Evolutionary conservation across 2,888 invertebrate genomes (phyloP), one percentile per base, ranked within the genome.

Genomic region (Chrysodeixis includens): DNA sequence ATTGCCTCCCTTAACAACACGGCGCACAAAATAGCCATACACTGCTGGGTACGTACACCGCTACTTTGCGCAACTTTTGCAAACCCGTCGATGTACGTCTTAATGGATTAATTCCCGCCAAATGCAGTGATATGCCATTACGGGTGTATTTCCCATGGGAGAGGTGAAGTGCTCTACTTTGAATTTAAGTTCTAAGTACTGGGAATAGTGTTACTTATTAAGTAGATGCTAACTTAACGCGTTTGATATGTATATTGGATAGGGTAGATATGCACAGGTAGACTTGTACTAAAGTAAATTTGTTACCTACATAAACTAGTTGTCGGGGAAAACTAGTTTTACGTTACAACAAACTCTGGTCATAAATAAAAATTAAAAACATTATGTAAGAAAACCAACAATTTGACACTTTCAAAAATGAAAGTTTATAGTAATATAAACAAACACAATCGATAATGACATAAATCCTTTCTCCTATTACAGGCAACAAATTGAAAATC

Each of bases 1-100:
- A 73, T 73, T 76, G 61, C 72, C 56, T 10, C 22, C 44, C 30
- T 32, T 76, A 66, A 62, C 58, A 51, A 61, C 40, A 20, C 32
- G n/a, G 44, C 59, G 54, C 20, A 9, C 16, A 49, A 49, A 16
- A 18, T 49, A 20, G 46, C 40, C 18, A 49, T 49, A 20, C 46
- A 49, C 10, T 49, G 46, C 20, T 10, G 18, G 10, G 9, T 49
- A 10, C 3, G 20, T 49, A 1, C 18, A 20, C 2, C 18, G 9
- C 46, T 10, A 49, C 40, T 40, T n/a, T 5, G 6, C 14, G n/a
- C 40, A n/a, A 4, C 5, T n/a, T 40, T 40, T 40, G 6, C 7
- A 40, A 40, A 40, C n/a, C 5, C 40, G n/a, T 40, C 40, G 40
- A 40, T 40, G 40, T 40, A 40, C n/a, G 35, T 40, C n/a, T n/a